These are phyloP conservation scores for Tyto alba DNA, from an alignment of 2,113 vertebrate genomes.

Conservation along the genomic window DNA sequence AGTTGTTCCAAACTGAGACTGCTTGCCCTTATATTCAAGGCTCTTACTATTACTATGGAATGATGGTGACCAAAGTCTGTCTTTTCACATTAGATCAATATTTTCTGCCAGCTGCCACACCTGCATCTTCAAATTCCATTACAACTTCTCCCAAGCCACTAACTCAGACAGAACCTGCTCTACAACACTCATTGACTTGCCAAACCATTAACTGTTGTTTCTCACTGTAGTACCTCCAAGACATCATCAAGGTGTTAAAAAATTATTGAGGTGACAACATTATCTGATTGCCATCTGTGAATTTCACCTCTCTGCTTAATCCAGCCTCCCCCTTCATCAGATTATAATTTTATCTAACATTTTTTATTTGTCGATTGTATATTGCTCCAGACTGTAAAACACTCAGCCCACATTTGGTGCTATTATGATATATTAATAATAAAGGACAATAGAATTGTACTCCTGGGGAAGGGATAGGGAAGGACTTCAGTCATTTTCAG, in stretches of 20 bases:
- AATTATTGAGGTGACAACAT: not conserved
- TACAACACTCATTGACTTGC: accelerated
- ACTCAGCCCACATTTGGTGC: not conserved
- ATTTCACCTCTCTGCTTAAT: not conserved
- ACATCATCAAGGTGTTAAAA: not conserved
- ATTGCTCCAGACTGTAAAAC: not conserved
- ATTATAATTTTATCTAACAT: not conserved
- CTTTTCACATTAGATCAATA: not conserved
- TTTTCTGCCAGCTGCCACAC: not conserved
- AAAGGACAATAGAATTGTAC: not conserved
- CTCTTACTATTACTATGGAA: not conserved
- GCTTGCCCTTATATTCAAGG: not conserved
- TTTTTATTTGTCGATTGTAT: not conserved
- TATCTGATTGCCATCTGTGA: not conserved
- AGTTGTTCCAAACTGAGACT: not conserved
- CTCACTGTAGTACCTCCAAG: not conserved
- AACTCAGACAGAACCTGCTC: not conserved
- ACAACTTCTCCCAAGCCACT: not conserved
- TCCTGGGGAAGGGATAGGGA: not conserved
- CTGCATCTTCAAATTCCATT: not conserved
- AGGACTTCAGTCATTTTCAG: not conserved
- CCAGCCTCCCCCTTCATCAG: not conserved
- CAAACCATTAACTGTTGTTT: not conserved
- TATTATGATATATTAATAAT: not conserved
- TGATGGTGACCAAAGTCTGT: not conserved